Conservation (phyloP, 2,113 vertebrate genomes). For the Aphelocoma coerulescens region DNA sequence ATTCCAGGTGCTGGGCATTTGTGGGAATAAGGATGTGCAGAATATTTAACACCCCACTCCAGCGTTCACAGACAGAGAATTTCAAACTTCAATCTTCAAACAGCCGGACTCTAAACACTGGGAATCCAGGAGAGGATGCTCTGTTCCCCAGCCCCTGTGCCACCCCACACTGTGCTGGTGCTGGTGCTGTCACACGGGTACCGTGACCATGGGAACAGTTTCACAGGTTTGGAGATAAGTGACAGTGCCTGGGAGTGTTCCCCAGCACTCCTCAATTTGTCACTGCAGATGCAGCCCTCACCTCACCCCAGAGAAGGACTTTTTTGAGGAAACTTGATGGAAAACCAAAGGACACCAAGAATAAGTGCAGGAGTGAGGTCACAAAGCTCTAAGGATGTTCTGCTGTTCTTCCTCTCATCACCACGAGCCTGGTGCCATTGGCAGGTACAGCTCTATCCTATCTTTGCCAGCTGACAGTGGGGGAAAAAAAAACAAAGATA, state of each 20-base stretch:
- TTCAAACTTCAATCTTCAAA: neutral
- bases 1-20: neutral
- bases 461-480: neutral
- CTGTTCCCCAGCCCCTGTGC: no score
- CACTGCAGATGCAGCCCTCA: neutral
- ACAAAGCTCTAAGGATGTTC: neutral
- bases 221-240: neutral
- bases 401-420: neutral
- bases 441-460: neutral
- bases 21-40: neutral
- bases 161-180: rapidly evolving
- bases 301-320: neutral
- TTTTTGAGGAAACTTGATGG: neutral
- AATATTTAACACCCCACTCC: neutral
- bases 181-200: rapidly evolving
- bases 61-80: neutral
- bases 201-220: rapidly evolving
- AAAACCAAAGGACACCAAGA: neutral
- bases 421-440: neutral
- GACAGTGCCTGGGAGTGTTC: neutral
- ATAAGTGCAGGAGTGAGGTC: neutral
- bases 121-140: neutral
- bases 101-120: neutral
- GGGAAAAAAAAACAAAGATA: neutral
- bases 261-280: neutral